Base-by-base conservation (phyloP, 2,888 invertebrate species). In the Sipha maydis region DNA sequence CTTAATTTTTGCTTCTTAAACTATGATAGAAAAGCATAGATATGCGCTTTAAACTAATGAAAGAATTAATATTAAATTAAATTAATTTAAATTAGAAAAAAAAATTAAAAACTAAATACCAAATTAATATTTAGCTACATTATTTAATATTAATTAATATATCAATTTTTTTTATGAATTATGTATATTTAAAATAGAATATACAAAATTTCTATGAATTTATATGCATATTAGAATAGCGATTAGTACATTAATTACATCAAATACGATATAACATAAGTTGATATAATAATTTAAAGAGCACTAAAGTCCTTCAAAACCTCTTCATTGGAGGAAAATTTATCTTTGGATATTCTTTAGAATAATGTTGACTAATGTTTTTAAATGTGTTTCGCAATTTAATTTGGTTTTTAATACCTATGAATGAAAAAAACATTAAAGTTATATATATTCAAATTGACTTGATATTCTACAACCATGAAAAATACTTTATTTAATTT, bases 321-420 rank as follows among this genome's bases (percentile, higher is more conserved):
- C 61, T 38, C 54, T 48, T 11, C 28, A 31, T 48, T 48, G 9
- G 61, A 21, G 17, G 9, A 56, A 56, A 71, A 83, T 56, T 3
- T 31, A 34, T 56, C 56, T 73, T 73, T 21, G 48, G 41, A 48
- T 69, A 73, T 83, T 73, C 7, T 54, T 54, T 31, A n/a, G 71
- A 14, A 17, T 73, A 34, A 34, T n/a, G 34, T 73, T n/a, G 2
- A n/a, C 17, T 73, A 25, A 7, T 54, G 17, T 7, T 11, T 54
- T 34, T 34, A 25, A 73, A 83, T 17, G 54, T 56, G n/a, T 83
- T 73, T 17, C 9, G 41, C 28, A 71, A 82, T 41, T 82, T 73
- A 73, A 73, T 31, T 17, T 71, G 28, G 8, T 31, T 17, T 71
- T 71, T 71, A 71, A 71, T 48, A 14, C 14, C 48, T 48, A 25